Percentiles rank a stretch among this genome's conserved stretches.
Conservation (phyloP, 2,888 invertebrate genomes). For the Melanchra persicariae region DNA sequence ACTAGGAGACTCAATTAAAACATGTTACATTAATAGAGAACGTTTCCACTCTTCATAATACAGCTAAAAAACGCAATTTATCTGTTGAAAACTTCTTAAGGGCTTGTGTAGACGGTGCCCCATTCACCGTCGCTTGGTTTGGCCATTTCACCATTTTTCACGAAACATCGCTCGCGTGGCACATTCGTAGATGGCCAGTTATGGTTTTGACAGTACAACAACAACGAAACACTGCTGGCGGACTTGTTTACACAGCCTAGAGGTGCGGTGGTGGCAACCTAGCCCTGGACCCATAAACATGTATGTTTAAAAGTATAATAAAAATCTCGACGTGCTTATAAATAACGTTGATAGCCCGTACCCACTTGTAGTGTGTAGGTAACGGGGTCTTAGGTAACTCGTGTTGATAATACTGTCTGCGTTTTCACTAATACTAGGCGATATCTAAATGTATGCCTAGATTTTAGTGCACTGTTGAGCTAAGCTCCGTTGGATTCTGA, state of each 20-base stretch:
- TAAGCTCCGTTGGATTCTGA: no score
- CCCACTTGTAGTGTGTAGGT: background rate
- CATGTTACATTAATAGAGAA: background rate
- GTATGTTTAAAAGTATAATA: background rate
- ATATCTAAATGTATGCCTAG: background rate
- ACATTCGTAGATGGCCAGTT: no score
- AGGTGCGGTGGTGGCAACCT: no score
- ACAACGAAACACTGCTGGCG: no score
- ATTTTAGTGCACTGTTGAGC: background rate
- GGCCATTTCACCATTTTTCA: no score
- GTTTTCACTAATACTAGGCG: background rate
- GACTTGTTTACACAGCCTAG: no score
- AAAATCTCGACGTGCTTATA: slow-evolving; percentile 14
- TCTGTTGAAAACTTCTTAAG: background rate
- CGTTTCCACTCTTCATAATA: background rate
- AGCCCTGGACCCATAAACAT: background rate
- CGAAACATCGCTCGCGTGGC: no score
- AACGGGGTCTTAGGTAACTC: slow-evolving; percentile 9
- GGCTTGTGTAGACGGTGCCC: no score
- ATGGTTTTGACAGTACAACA: no score
- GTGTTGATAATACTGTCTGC: background rate
- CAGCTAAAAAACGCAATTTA: background rate
- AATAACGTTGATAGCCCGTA: background rate
- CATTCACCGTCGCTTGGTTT: no score
- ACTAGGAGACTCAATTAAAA: slow-evolving; percentile 10